Base-by-base conservation (phyloP, 2,113 vertebrate genomes). In the Melanerpes formicivorus region DNA sequence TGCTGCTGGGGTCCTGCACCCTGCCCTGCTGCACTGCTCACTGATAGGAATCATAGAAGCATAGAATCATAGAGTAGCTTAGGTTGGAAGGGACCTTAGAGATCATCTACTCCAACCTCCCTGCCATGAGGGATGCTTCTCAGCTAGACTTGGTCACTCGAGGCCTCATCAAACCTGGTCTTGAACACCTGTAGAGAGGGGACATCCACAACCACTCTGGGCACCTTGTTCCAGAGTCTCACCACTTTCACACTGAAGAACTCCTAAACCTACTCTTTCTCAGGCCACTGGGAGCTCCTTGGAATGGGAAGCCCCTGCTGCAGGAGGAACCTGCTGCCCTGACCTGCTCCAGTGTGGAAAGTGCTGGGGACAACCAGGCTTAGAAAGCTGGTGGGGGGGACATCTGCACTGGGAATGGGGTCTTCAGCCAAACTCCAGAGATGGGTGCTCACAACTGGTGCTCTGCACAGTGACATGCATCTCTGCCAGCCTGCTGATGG, bases 11-110 rank as follows among this genome's bases (percentile, higher is more conserved):
- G 71, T 37, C 37, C 50, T 55, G 25, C 0, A 1, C 60, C 64
- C 74, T 46, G 18, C 50, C 26, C 29, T 29, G 44, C 44, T 23
- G 16, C 0, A 0, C 40, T 46, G 54, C 40, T 6, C 75, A 79
- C 40, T n/a, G 67, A 22, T 67, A 44, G 48, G 69, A 66, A 40
- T 40, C 40, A 40, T 11, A 40, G 40, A 40, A 40, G 40, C 40
- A 40, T 40, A 40, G 40, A 11, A 40, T 40, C 40, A 40, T 11
- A 40, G 40, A 11, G 40, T 40, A 40, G 40, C 40, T 40, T 40
- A 40, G 40, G 40, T 40, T 40, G 40, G 40, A 11, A 11, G 40
- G 40, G 40, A 40, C 40, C 40, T 40, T 40, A 40, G 40, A 40
- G 40, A 40, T 40, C 40, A 40, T 40, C 40, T 40, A 40, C 40